A percentile compares a stretch with the other conserved stretches of the same genome.
These are phyloP conservation scores for Platycercus adscitus DNA, from an alignment of 2,113 vertebrate species.

Conservation along the genomic window DNA sequence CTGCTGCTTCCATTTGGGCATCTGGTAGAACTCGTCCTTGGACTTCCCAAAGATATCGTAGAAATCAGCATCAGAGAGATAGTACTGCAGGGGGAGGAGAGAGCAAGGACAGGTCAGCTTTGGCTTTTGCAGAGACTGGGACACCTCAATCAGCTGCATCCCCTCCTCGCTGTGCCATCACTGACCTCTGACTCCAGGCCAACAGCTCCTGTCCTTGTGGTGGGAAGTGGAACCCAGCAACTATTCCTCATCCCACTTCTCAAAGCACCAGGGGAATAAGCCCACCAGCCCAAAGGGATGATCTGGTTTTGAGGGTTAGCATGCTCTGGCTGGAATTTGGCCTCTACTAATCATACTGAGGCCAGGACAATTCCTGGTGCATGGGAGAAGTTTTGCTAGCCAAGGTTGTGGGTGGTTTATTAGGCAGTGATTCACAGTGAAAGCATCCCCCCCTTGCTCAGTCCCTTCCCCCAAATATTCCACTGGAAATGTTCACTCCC, in stretches of 20 bases:
- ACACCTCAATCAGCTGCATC: background rate
- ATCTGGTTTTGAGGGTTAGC: background rate
- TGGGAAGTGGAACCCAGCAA: background rate
- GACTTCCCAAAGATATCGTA: conserved; percentile 82
- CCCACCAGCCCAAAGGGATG: background rate
- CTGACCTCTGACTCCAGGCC: background rate
- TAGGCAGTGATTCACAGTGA: background rate
- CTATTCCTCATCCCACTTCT: background rate
- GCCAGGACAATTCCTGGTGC: background rate
- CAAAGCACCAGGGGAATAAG: background rate
- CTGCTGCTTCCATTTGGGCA: conserved; percentile 91
- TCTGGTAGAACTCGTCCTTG: conserved; percentile 82
- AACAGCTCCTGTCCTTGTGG: background rate
- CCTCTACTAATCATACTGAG: background rate
- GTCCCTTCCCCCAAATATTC: background rate
- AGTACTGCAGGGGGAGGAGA: conserved; percentile 71
- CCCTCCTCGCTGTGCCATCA: background rate
- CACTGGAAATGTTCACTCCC: background rate
- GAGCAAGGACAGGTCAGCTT: background rate
- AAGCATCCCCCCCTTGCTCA: background rate
- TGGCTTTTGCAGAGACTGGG: background rate
- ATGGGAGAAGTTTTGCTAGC: background rate
- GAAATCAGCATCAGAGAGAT: conserved; percentile 86
- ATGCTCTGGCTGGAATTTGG: background rate
- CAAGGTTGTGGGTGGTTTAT: background rate